Evolutionary conservation across 2,797 vertebrate species (phyloP).

Genomic region (Myripristis murdjan): DNA sequence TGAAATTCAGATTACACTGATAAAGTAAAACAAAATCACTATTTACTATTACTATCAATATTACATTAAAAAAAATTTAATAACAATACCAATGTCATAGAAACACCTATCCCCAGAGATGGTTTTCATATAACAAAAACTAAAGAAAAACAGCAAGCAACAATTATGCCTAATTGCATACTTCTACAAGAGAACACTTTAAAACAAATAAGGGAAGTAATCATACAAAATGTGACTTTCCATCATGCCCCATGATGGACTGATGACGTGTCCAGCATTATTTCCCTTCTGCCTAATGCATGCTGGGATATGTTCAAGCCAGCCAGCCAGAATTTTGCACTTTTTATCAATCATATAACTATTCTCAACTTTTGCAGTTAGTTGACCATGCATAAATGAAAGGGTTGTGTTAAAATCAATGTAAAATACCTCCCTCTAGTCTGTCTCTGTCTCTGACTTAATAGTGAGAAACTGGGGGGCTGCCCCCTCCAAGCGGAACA

Average conservation of each 20-base stretch:
- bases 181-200: conserved; percentile 26
- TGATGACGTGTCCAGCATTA: no score
- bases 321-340: no score
- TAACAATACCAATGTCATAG: conserved; percentile 6
- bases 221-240: conserved; percentile 50
- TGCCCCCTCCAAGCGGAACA: conserved; percentile 35
- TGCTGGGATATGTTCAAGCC: no score
- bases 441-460: conserved; percentile 50
- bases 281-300: no score
- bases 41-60: no score
- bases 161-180: conserved; percentile 15
- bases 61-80: not conserved
- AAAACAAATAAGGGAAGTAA: conserved; percentile 47
- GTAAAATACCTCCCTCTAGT: conserved; percentile 16
- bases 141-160: conserved; percentile 23
- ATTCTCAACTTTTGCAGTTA: no score
- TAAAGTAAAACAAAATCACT: no score
- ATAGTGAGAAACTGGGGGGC: conserved; percentile 53
- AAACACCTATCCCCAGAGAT: not conserved
- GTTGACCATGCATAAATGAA: not conserved
- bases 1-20: no score
- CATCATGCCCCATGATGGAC: no score
- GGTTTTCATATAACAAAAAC: not conserved
- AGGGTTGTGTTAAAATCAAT: not conserved
- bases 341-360: no score